Evolutionary conservation across 2,113 vertebrate species (phyloP), one percentile per base, ranked within the genome.

Genomic region (Spheniscus mendiculus): DNA sequence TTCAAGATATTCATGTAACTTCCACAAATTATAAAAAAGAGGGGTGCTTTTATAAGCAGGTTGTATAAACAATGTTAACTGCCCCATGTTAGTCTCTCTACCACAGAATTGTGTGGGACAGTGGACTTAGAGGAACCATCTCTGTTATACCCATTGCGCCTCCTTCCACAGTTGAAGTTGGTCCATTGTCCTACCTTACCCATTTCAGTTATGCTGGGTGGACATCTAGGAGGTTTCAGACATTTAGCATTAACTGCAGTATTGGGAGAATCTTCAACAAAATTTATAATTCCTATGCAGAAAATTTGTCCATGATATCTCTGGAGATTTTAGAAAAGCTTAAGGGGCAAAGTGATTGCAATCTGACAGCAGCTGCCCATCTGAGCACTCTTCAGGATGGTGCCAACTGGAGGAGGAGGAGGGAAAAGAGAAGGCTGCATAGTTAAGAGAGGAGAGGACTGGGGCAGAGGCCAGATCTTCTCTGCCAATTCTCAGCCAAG

Each of bases 91-190:
- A 4, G 6, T 47, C 29, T 38, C 19, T 40, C 49, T 87, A 16
- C 15, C 2, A 6, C 10, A 36, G 36, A 71, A 67, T 62, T 9
- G 4, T 6, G 5, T 16, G 40, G 29, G 47, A 72, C 4, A 42
- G 25, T 27, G n/a, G 38, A 59, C 45, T 77, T 77, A 26, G 5
- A 71, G 30, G 36, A 76, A 67, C 16, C 6, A 2, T 10, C 27
- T 53, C 27, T 73, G 30, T 36, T 0, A 0, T 21, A 34, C 5
- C 21, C 74, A 76, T 30, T 2, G 2, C 2, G 0, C 38, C 15
- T 56, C n/a, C 19, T 67, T 15, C 20, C n/a, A 34, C 12, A 9
- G 27, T 2, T 87, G n/a, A 63, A 72, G 32, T 17, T n/a, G 9
- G 13, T 34, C 40, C 18, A 14, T 11, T 61, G 26, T 73, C 32